phyloP scores from a whole-genome alignment of 2,888 invertebrate genomes.

The Steromphala cineraria region DNA sequence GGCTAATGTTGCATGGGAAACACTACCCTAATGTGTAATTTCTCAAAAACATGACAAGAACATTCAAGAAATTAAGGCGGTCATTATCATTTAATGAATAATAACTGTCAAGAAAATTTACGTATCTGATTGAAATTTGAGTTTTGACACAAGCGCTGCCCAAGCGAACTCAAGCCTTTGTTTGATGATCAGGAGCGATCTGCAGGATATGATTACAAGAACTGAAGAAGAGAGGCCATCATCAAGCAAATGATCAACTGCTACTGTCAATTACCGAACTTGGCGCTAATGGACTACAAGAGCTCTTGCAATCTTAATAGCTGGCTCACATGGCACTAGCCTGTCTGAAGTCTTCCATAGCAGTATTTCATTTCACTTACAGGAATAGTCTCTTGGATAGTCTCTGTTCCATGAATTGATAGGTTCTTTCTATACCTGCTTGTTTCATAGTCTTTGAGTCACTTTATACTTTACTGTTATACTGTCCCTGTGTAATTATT shows the following conservation, averaged over 20 bases:
- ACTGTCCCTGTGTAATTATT: too few species aligned
- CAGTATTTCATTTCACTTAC: too few species aligned
- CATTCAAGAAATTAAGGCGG: background rate
- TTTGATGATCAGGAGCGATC: background rate
- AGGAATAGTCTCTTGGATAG: too few species aligned
- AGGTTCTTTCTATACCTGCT: too few species aligned
- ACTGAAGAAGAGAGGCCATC: background rate
- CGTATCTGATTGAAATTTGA: slow-evolving; percentile 7
- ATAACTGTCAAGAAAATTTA: slow-evolving; percentile 8
- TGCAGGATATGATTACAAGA: background rate
- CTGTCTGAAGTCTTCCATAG: too few species aligned
- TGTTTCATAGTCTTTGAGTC: too few species aligned
- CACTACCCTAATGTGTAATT: background rate
- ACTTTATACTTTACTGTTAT: too few species aligned
- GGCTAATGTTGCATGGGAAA: background rate
- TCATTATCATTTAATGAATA: background rate
- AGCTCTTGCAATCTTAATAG: too few species aligned
- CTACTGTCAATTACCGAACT: background rate
- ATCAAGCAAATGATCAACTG: background rate
- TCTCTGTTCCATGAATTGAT: too few species aligned
- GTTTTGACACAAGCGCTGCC: background rate
- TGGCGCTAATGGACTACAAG: background rate
- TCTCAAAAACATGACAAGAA: background rate
- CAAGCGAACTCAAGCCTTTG: background rate
- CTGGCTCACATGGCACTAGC: too few species aligned